phyloP scores from a whole-genome alignment of 2,113 vertebrate genomes.

The Harpagus bidentatus region DNA sequence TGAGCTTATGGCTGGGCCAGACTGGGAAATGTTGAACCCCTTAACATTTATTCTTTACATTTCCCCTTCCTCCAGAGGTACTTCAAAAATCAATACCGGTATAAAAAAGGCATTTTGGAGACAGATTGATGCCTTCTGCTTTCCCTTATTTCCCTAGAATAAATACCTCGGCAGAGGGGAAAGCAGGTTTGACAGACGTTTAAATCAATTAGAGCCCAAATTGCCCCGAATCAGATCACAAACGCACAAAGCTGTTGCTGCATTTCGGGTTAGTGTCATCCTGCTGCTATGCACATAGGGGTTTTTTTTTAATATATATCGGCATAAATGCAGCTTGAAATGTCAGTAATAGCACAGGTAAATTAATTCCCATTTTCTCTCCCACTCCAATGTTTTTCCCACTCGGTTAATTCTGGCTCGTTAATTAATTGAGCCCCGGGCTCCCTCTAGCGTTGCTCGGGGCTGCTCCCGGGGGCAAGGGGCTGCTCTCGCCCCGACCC shows the following conservation, averaged over 20 bases:
- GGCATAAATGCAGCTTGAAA: background rate
- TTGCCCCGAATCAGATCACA: background rate
- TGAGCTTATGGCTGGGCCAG: background rate
- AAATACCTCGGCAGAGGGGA: background rate
- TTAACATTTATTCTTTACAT: background rate
- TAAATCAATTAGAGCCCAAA: background rate
- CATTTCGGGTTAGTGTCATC: rapidly evolving
- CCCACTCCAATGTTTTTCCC: background rate
- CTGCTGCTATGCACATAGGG: rapidly evolving
- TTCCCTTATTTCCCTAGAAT: background rate
- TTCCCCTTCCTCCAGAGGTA: background rate
- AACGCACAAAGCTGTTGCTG: background rate
- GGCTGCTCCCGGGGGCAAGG: background rate
- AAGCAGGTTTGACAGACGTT: rapidly evolving
- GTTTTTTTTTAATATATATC: rapidly evolving
- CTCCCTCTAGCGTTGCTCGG: conserved; percentile 48
- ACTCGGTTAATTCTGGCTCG: background rate
- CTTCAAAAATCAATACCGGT: background rate
- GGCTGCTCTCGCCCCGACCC: background rate
- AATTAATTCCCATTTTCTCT: background rate
- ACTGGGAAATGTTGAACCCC: background rate
- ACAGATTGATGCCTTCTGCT: background rate
- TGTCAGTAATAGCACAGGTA: background rate
- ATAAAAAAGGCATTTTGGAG: background rate
- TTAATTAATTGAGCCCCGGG: conserved; percentile 37